phyloP scores from a whole-genome alignment of 2,113 vertebrate genomes.

The Hyaena hyaena region DNA sequence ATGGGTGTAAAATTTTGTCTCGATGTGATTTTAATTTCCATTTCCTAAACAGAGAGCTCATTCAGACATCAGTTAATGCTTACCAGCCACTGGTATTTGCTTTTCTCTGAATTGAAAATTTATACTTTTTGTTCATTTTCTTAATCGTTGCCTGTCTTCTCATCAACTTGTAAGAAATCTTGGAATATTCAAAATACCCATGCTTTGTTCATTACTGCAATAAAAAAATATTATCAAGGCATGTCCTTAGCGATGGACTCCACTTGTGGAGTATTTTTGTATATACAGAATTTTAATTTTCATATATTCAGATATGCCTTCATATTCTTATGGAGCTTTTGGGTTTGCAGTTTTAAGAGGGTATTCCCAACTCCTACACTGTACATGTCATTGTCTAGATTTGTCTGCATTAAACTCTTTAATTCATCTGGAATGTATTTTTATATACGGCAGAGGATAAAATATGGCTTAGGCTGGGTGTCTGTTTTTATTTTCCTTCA shows the following conservation, averaged over 20 bases:
- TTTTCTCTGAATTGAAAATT: background rate
- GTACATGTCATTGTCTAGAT: background rate
- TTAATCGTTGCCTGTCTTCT: background rate
- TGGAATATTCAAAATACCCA: background rate
- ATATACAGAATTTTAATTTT: background rate
- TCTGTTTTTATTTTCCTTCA: background rate
- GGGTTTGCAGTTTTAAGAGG: background rate
- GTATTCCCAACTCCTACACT: background rate
- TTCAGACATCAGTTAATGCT: background rate
- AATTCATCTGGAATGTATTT: background rate
- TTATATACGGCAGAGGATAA: background rate
- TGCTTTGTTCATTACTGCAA: background rate
- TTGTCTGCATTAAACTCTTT: background rate
- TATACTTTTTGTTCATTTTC: background rate
- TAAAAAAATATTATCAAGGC: background rate
- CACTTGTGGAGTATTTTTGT: background rate
- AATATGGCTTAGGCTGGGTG: background rate
- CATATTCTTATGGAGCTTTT: background rate
- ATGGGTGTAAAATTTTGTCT: background rate
- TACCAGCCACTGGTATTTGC: background rate
- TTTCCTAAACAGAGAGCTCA: background rate
- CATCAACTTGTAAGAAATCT: slow-evolving; percentile 20
- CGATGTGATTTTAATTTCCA: slow-evolving; percentile 34
- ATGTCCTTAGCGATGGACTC: background rate
- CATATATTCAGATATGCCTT: background rate